phyloP scores from a whole-genome alignment of 2,888 invertebrate genomes.

The Sphaeridia pumilis region DNA sequence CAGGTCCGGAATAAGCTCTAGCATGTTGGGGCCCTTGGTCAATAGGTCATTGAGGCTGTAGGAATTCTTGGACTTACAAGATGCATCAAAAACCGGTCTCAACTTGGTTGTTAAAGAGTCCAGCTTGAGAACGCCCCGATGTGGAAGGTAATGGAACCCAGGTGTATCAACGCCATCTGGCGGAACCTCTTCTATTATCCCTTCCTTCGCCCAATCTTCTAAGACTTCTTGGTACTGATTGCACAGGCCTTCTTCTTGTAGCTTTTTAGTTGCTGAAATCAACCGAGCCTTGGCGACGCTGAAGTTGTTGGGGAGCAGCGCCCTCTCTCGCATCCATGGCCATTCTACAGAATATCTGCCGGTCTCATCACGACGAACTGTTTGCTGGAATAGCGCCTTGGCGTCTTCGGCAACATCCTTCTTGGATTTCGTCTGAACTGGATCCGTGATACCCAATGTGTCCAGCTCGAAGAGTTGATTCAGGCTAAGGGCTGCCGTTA shows the following conservation, averaged over 20 bases:
- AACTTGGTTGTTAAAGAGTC: constrained; percentile 25
- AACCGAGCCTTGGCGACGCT: constrained; percentile 9
- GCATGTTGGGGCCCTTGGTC: constrained; percentile 27
- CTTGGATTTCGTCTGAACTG: constrained; percentile 16
- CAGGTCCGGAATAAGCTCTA: constrained; percentile 25
- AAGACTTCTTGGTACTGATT: constrained; percentile 11
- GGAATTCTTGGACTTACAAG: constrained; percentile 2
- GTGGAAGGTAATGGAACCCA: constrained; percentile 18
- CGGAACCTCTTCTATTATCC: constrained; percentile 35
- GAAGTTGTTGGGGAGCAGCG: constrained; percentile 26
- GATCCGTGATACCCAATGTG: constrained; percentile 18
- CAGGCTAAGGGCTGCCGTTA: background rate
- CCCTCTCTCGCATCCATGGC: constrained; percentile 37
- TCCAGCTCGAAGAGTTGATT: constrained; percentile 18
- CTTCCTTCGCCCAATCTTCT: constrained; percentile 15
- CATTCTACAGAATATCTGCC: constrained; percentile 37
- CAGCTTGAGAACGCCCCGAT: constrained; percentile 32
- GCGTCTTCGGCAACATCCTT: background rate
- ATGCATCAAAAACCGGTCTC: constrained; percentile 24
- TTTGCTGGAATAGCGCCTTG: constrained; percentile 21
- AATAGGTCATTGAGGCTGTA: constrained; percentile 32
- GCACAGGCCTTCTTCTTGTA: background rate
- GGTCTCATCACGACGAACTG: constrained; percentile 31
- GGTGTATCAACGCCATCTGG: background rate
- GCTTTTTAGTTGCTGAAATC: background rate